Evolutionary conservation across 2,888 invertebrate species (phyloP).

Genomic region (Corbicula japonica): DNA sequence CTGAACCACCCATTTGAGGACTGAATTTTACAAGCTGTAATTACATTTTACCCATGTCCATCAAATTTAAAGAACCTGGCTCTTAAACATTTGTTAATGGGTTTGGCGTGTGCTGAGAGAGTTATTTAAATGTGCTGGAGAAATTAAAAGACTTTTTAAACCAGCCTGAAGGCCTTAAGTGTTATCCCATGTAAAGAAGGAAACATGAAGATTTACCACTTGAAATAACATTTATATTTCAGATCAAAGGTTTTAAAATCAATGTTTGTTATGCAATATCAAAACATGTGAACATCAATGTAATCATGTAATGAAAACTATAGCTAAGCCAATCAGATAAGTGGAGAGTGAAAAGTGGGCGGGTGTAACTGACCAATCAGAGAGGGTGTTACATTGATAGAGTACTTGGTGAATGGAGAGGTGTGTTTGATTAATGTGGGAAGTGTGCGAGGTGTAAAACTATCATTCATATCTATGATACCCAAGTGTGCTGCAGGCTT

Average conservation of each 20-base stretch:
- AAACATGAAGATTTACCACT: constrained; percentile 40
- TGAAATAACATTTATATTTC: constrained; percentile 41
- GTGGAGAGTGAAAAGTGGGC: constrained; percentile 31
- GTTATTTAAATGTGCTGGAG: constrained; percentile 4
- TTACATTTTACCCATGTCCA: constrained; percentile 45
- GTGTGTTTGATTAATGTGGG: constrained; percentile 56
- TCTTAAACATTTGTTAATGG: constrained; percentile 46
- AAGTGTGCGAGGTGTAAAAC: constrained; percentile 52
- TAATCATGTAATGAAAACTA: constrained; percentile 35
- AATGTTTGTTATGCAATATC: constrained; percentile 33
- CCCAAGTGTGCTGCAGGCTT: constrained; percentile 28
- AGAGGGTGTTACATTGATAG: constrained; percentile 18
- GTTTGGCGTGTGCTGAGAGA: constrained; percentile 42
- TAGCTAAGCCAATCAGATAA: constrained; percentile 50
- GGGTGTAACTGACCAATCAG: constrained; percentile 51
- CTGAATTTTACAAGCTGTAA: constrained; percentile 50
- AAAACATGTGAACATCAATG: constrained; percentile 44
- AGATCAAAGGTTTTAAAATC: constrained; percentile 43
- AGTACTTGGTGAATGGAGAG: constrained; percentile 29
- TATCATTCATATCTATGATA: constrained; percentile 44
- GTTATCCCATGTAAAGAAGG: constrained; percentile 28
- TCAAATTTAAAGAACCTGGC: constrained; percentile 23
- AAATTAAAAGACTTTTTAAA: constrained; percentile 1
- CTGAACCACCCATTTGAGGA: constrained; percentile 9
- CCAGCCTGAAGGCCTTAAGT: constrained; percentile 21